Evolutionary conservation across 64 coral and sea anemone species (phyloP), one percentile per base, ranked within the genome.

Genomic region (Dendronephthya gigantea): DNA sequence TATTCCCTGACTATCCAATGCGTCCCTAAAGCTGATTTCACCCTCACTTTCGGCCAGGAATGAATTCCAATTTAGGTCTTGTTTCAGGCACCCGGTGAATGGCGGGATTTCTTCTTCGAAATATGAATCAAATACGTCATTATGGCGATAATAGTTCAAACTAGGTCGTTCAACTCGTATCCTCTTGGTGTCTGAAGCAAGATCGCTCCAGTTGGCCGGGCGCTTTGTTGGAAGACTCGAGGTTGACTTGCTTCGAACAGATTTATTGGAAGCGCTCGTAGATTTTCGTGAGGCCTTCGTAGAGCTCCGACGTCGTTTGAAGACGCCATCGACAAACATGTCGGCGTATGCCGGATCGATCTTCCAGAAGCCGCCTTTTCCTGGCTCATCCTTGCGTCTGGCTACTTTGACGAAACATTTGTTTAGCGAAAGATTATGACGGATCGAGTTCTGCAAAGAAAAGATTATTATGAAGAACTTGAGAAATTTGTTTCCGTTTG

Each of bases 321-420:
- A 98, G 1, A 93, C 92, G 33, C 95, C 95, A 75, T 98, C 95
- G 0, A 93, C 95, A 91, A 98, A 98, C 95, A 98, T 98, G 51
- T 98, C 95, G 22, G 90, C 95, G 29, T 93, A 98, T 23, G 92
- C 87, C 30, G 92, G 92, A 36, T 98, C 95, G 4, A 98, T 93
- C 81, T 92, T 91, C 95, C 95, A 98, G 43, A 93, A 98, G 0
- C 95, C 92, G 2, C 95, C 95, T 49, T 98, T 98, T 12, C 95
- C 95, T 7, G 95, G 95, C 33, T 98, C 95, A 55, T 93, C 92
- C 28, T 93, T 98, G 72, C 84, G 91, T 22, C 95, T 87, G 10
- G 95, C 89, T 8, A 98, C 92, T 83, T 98, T 98, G 17, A 98
- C 83, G 30, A 98, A 98, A 50, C 95, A 98, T 65, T 98, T 98